Conservation (phyloP, 2,888 invertebrate species). For the Molanna angustata region DNA sequence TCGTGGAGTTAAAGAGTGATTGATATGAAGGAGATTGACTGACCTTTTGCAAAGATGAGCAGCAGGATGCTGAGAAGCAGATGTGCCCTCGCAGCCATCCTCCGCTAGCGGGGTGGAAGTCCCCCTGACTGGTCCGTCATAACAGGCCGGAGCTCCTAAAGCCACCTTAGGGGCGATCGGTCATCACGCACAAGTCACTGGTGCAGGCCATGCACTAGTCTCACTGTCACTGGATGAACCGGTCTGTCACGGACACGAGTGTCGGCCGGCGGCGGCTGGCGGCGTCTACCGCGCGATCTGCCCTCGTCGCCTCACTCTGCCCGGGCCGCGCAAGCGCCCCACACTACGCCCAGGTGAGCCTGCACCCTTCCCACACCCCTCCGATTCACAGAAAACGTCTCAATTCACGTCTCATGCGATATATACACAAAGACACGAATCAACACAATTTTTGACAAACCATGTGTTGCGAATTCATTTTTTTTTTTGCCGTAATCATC, state of each 20-base stretch:
- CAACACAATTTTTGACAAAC: no score
- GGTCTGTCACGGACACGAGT: constrained; percentile 38
- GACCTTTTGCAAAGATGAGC: constrained; percentile 27
- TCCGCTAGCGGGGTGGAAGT: constrained; percentile 26
- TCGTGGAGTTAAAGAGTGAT: no score
- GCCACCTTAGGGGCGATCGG: no score
- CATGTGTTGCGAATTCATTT: no score
- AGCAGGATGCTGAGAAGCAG: constrained; percentile 28
- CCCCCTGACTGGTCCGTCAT: constrained; percentile 30
- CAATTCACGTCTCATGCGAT: no score
- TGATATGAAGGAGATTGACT: constrained; percentile 8
- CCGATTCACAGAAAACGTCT: no score
- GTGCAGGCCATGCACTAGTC: constrained; percentile 8
- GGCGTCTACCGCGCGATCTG: constrained; percentile 30
- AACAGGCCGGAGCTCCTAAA: constrained; percentile 24
- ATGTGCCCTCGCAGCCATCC: constrained; percentile 26
- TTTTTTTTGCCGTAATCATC: no score
- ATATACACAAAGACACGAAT: no score
- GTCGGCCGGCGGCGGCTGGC: constrained; percentile 27
- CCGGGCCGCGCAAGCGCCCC: constrained; percentile 18
- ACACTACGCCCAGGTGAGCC: constrained; percentile 9
- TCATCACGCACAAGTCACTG: constrained; percentile 34
- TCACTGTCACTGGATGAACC: constrained; percentile 43
- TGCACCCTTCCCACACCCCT: constrained; percentile 1
- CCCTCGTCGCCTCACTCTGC: constrained; percentile 38